phyloP scores from a whole-genome alignment of 2,888 invertebrate genomes.

The Sarcophaga caerulescens region DNA sequence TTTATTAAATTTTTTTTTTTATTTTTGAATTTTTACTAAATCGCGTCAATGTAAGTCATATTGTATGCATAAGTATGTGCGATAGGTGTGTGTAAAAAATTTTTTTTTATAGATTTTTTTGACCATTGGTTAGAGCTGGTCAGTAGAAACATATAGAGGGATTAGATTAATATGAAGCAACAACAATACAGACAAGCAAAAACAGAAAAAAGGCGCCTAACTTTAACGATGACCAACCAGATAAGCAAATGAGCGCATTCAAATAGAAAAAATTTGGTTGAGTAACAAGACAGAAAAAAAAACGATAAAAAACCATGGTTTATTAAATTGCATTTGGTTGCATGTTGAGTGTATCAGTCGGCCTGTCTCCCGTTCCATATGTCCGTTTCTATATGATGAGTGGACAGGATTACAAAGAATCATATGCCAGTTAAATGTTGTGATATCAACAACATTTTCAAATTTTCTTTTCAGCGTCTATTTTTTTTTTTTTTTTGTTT shows the following conservation, averaged over 20 bases:
- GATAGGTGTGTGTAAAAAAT: background rate
- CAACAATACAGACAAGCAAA: background rate
- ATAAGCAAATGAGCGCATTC: constrained; percentile 61
- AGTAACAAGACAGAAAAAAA: constrained; percentile 23
- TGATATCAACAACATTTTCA: constrained; percentile 54
- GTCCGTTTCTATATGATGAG: constrained; percentile 40
- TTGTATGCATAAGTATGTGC: background rate
- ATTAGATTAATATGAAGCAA: constrained; percentile 49
- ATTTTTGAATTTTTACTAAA: too few species aligned
- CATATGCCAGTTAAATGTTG: constrained; percentile 57
- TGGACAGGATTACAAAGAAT: constrained; percentile 57
- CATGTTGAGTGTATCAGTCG: constrained; percentile 40
- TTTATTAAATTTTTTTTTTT: too few species aligned
- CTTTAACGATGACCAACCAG: constrained; percentile 54
- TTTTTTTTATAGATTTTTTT: background rate
- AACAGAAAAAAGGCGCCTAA: constrained; percentile 52
- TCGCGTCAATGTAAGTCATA: background rate
- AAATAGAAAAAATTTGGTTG: constrained; percentile 57
- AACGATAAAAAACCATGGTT: background rate
- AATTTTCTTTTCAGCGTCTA: background rate
- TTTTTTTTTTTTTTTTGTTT: too few species aligned
- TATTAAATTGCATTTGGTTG: constrained; percentile 21
- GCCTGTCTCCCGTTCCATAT: background rate
- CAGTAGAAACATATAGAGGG: constrained; percentile 24
- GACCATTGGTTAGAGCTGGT: constrained; percentile 22